Percentiles rank a stretch among this genome's conserved stretches.
Evolutionary conservation across 2,888 invertebrate genomes (phyloP).

Genomic region (Pyrrhia umbra): DNA sequence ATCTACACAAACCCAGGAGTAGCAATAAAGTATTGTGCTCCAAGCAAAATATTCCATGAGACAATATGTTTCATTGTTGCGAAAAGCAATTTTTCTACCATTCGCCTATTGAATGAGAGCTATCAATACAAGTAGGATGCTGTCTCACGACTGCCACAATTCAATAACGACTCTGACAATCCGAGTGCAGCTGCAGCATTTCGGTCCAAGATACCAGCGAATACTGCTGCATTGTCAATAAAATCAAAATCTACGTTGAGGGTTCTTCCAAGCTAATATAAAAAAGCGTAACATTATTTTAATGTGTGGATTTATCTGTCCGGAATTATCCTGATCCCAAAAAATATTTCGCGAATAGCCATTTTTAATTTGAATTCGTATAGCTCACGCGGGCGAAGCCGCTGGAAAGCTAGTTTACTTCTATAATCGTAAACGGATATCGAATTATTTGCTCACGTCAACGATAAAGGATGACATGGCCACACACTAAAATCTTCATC

Average conservation of each 20-base stretch:
- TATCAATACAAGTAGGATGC: slow-evolving; percentile 70
- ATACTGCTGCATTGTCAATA: not conserved
- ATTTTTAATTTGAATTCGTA: no score
- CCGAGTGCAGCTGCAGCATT: slow-evolving; percentile 68
- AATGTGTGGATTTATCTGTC: no score
- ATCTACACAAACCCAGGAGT: slow-evolving; percentile 13
- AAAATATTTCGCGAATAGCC: no score
- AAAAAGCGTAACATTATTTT: no score
- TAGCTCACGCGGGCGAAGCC: no score
- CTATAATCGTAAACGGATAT: slow-evolving; percentile 46
- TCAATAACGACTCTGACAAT: slow-evolving; percentile 78
- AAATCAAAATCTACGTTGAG: not conserved
- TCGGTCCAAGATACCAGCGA: slow-evolving; percentile 67
- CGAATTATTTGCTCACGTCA: slow-evolving; percentile 73
- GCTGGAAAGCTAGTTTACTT: no score
- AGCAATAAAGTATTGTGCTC: slow-evolving; percentile 54
- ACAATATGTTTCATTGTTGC: slow-evolving; percentile 67
- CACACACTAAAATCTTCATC: slow-evolving; percentile 58
- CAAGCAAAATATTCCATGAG: slow-evolving; percentile 56
- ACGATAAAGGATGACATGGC: slow-evolving; percentile 70
- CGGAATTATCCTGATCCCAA: no score
- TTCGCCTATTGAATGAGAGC: slow-evolving; percentile 59
- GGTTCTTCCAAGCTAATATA: not conserved
- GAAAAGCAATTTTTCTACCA: slow-evolving; percentile 78
- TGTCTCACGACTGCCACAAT: slow-evolving; percentile 78